These are phyloP conservation scores for Platycheirus albimanus DNA, from an alignment of 2,888 invertebrate genomes.

Conservation along the genomic window DNA sequence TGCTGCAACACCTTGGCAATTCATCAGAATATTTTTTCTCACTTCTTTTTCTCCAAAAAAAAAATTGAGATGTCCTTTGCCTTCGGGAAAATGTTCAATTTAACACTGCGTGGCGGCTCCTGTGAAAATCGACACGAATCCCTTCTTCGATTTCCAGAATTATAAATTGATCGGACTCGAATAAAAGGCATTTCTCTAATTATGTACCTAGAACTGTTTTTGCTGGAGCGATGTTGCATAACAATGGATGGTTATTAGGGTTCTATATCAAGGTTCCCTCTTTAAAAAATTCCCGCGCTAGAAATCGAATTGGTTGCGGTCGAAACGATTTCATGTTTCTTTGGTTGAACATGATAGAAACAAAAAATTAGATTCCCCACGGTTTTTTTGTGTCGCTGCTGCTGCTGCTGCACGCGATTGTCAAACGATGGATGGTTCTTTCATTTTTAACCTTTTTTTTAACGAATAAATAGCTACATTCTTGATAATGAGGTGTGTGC, in stretches of 20 bases:
- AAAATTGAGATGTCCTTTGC: conserved; percentile 57
- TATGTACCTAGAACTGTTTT: conserved; percentile 37
- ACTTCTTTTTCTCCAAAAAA: conserved; percentile 26
- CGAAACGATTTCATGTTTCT: conserved; percentile 50
- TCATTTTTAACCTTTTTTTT: conserved; percentile 1
- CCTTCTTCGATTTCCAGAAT: background rate
- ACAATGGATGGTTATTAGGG: conserved; percentile 63
- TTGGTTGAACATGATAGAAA: conserved; percentile 17
- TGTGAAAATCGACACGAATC: conserved; percentile 59
- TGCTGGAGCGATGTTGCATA: conserved; percentile 42
- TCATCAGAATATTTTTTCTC: conserved; percentile 21
- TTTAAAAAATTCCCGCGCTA: conserved; percentile 41
- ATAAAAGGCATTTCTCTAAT: conserved; percentile 54
- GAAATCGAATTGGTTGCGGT: conserved; percentile 70
- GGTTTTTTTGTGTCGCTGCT: conserved; percentile 54
- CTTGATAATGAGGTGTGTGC: conserved; percentile 68
- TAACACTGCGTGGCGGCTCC: conserved; percentile 43
- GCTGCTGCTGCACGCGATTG: conserved; percentile 68
- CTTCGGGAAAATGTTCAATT: background rate
- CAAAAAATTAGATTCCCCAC: conserved; percentile 20
- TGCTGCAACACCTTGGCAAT: conserved; percentile 7
- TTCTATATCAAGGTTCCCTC: conserved; percentile 14
- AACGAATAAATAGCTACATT: conserved; percentile 22
- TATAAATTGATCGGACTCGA: conserved; percentile 47
- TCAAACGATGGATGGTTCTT: conserved; percentile 49